Evolutionary conservation across 2,888 invertebrate species (phyloP), one percentile per base, ranked within the genome.

Genomic region (Pecten maximus): DNA sequence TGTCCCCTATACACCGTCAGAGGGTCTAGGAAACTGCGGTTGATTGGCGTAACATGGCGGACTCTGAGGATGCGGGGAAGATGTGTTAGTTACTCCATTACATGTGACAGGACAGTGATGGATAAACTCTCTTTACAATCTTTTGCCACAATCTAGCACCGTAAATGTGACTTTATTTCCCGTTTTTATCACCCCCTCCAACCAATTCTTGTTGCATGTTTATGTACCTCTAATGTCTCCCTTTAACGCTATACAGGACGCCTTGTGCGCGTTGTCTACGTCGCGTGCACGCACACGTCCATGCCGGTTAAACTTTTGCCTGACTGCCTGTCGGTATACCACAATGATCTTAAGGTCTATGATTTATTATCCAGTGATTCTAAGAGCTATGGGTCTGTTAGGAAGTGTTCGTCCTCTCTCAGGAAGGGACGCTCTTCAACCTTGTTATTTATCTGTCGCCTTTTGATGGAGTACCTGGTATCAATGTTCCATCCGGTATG

Each of bases 241-340:
- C 35, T 74, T 74, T 74, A 74, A 23, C 28, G 74, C 74, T 74
- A 74, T 74, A 74, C 35, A 35, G n/a, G 8, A 54, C 23, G 54
- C 6, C 54, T 54, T 23, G n/a, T 54, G 54, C 54, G 8, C 2
- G 0, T 74, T 74, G 35, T 74, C 28, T 74, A 74, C 74, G 8
- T 74, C 74, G 74, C 74, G 74, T 74, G 74, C 74, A 74, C 74
- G 74, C 74, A 74, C 74, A 35, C n/a, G 54, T 54, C 54, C 54
- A 54, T 54, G 54, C 54, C n/a, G 2, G 23, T 19, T 19, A 15
- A 54, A 54, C 54, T 54, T 54, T 54, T 74, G 74, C 28, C 74
- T 74, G 74, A 74, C 74, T 74, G 4, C 50, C 74, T 74, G 35
- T 35, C 16, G 74, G 35, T 74, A 8, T 74, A 10, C 74, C 74